Base-by-base conservation (phyloP, 1,140 invertebrate genomes). In the Periplaneta americana region DNA sequence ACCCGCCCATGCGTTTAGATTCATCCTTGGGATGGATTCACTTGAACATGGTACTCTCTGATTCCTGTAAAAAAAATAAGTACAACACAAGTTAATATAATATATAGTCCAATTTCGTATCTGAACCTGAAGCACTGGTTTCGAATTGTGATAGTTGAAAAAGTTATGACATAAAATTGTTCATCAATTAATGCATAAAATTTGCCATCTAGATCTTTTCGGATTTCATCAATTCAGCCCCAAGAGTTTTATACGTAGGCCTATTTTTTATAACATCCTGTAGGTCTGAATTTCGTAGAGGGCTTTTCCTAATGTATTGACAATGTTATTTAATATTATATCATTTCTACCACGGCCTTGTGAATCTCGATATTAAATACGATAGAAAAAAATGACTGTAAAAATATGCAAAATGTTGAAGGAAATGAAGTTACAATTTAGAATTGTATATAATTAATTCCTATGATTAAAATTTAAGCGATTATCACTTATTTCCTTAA, bases 1-100 rank as follows among this genome's bases (percentile, higher is more conserved):
- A 0, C 76, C 76, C 35, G 83, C 85, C 90, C 90, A 91, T 8
- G 85, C 85, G 75, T 84, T 84, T 3, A 91, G 84, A 85, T 91
- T 87, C 15, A 91, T 83, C 74, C 83, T 84, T 22, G 89, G 89
- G 77, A 91, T 87, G 11, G 85, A 81, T 28, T 85, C 82, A 79
- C 87, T 87, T 32, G 85, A 83, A 82, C 90, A 91, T 4, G 85
- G 82, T 32, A 87, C 85, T 74, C 87, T 84, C 80, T 88, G 86
- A 85, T 91, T 91, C 75, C 89, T 90, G 82, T 31, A 86, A 39
- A 57, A 84, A 57, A 57, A 80, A 48, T 74, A 77, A 28, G 37
- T 31, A 57, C 18, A 28, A 48, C 10, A 48, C 18, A 35, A 37
- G 80, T 81, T 2, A 31, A 18, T 34, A 6, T 37, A 74, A 79